Evolutionary conservation across 2,797 vertebrate species (phyloP).

Genomic region (Acanthurus lineatus): DNA sequence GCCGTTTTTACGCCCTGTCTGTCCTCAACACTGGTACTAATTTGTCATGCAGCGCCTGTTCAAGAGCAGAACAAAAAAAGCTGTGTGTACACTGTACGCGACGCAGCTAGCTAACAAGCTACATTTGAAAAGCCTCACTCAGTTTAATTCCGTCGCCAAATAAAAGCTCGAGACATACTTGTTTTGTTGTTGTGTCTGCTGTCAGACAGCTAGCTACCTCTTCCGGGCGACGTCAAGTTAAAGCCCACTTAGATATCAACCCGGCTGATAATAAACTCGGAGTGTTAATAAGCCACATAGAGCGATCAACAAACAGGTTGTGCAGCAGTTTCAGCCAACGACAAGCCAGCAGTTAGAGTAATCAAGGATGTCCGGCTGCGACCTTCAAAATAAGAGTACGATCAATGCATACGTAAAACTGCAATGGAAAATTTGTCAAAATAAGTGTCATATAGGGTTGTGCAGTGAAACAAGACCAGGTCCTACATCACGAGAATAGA

Average conservation of each 20-base stretch:
- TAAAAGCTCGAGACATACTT: slow-evolving; percentile 18
- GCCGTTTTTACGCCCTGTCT: slow-evolving; percentile 19
- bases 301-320: slow-evolving; percentile 64
- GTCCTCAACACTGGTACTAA: slow-evolving; percentile 8
- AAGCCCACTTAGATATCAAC: slow-evolving; percentile 8
- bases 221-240: slow-evolving; percentile 10
- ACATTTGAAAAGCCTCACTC: slow-evolving; percentile 60
- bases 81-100: slow-evolving; percentile 54
- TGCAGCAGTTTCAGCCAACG: slow-evolving; percentile 38
- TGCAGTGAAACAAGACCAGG: background rate
- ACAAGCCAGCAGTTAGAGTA: slow-evolving; percentile 37
- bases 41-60: slow-evolving; percentile 55
- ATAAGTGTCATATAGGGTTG: background rate
- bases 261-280: slow-evolving; percentile 49
- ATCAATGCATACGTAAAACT: background rate
- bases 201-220: background rate
- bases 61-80: slow-evolving; percentile 56
- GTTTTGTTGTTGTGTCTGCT: background rate
- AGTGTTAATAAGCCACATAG: slow-evolving; percentile 58
- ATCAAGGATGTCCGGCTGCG: slow-evolving; percentile 69
- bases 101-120: slow-evolving; percentile 73
- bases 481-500: background rate
- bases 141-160: slow-evolving; percentile 23
- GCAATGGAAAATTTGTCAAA: background rate
- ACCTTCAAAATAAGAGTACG: slow-evolving; percentile 66